These are phyloP conservation scores for Thaumatotibia leucotreta DNA, from an alignment of 1,140 invertebrate species.

Conservation along the genomic window DNA sequence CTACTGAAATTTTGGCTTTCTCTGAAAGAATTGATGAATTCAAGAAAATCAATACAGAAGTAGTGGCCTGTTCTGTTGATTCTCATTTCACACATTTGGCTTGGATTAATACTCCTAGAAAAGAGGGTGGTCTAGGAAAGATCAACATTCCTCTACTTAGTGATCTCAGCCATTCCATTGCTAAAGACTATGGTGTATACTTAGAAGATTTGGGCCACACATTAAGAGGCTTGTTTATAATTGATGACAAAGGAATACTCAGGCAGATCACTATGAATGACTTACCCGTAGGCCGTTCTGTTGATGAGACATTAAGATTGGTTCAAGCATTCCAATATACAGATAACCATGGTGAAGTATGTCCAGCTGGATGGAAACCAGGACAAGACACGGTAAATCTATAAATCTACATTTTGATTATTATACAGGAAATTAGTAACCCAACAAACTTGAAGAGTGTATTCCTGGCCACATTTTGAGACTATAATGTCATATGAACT, in stretches of 20 bases:
- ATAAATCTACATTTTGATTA: no score
- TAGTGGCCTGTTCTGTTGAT: conserved; percentile 95
- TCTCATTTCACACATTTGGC: conserved; percentile 97
- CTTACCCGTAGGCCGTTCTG: conserved; percentile 94
- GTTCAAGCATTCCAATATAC: conserved; percentile 97
- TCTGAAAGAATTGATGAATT: conserved; percentile 95
- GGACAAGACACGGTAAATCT: conserved; percentile 88
- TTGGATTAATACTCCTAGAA: conserved; percentile 95
- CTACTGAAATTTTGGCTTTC: conserved; percentile 97
- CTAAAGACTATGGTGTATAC: conserved; percentile 95
- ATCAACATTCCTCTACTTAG: conserved; percentile 94
- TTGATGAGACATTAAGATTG: conserved; percentile 93
- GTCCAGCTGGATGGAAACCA: conserved; percentile 96
- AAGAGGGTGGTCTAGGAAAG: conserved; percentile 91
- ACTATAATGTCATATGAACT: no score
- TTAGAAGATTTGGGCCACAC: conserved; percentile 89
- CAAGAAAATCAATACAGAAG: conserved; percentile 89
- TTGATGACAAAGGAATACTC: conserved; percentile 84
- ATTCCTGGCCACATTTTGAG: no score
- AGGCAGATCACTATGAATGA: conserved; percentile 91
- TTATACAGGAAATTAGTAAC: no score
- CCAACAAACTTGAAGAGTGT: no score
- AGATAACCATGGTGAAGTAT: conserved; percentile 94
- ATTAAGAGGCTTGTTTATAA: conserved; percentile 88
- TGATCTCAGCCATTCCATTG: conserved; percentile 94